phyloP scores from a whole-genome alignment of 2,888 invertebrate species.

The Eustalomyia histrio region DNA sequence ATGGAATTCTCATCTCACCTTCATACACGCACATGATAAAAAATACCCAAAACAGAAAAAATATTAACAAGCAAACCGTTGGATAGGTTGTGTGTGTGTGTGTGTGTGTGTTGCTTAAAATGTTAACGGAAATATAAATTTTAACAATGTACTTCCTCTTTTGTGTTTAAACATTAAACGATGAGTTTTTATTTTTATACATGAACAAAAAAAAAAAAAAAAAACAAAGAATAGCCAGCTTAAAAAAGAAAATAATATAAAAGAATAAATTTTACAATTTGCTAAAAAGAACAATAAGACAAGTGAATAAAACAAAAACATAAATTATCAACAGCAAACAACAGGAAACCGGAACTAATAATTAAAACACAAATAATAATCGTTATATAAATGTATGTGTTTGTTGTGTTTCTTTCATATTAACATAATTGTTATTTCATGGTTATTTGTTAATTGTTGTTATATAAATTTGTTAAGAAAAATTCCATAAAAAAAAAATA shows the following conservation, averaged over 20 bases:
- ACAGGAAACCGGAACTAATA: not conserved
- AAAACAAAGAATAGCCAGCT: not conserved
- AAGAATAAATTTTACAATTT: slow-evolving; percentile 2
- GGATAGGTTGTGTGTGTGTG: not conserved
- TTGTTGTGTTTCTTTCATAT: slow-evolving; percentile 6
- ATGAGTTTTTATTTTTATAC: not conserved
- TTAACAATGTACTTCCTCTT: slow-evolving; percentile 19
- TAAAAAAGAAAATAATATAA: not conserved
- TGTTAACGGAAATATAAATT: slow-evolving; percentile 33
- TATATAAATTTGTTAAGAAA: slow-evolving; percentile 3
- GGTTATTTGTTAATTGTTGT: slow-evolving; percentile 44
- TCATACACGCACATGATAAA: not conserved
- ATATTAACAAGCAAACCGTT: not conserved
- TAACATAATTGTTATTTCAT: slow-evolving; percentile 7
- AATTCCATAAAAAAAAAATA: not conserved
- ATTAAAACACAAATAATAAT: not conserved
- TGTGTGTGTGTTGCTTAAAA: not conserved
- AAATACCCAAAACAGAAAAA: not conserved
- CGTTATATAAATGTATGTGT: not conserved
- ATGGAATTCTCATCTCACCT: not conserved
- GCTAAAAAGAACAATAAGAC: not conserved
- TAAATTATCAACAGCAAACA: not conserved
- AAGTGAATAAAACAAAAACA: not conserved
- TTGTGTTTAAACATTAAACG: slow-evolving; percentile 5
- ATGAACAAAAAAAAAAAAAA: not conserved